phyloP scores from a whole-genome alignment of 2,797 vertebrate genomes.

The Sciurus vulgaris region DNA sequence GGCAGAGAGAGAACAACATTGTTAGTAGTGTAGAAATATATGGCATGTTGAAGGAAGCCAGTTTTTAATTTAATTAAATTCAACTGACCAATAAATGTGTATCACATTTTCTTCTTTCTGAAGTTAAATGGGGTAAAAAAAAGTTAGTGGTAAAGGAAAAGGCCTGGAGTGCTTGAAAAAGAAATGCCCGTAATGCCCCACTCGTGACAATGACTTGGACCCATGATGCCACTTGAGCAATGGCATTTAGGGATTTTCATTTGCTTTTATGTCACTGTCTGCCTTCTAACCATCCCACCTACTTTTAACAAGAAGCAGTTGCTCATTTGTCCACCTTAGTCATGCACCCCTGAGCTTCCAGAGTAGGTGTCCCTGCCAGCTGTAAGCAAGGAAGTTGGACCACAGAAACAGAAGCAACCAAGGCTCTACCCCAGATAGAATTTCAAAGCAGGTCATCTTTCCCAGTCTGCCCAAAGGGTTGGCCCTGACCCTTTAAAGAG shows the following conservation, averaged over 20 bases:
- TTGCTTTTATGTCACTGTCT: neutral
- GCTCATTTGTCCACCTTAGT: conserved; percentile 32
- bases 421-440: conserved; percentile 82
- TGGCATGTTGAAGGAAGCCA: neutral
- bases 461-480: conserved; percentile 75
- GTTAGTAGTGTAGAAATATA: neutral
- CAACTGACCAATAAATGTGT: neutral
- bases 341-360: neutral
- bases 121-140: neutral
- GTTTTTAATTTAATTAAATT: conserved; percentile 9
- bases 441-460: conserved; percentile 90
- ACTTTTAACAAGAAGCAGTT: conserved; percentile 22
- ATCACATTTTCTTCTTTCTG: neutral
- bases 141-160: neutral
- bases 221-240: neutral
- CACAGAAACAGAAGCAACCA: conserved; percentile 60
- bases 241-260: conserved; percentile 35
- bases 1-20: neutral
- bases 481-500: conserved; percentile 84
- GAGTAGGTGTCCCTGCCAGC: neutral
- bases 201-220: neutral
- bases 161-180: neutral
- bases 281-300: neutral
- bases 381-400: conserved; percentile 36
- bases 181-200: neutral